Evolutionary conservation across 1,140 invertebrate genomes (phyloP).

Genomic region (Brachionus calyciflorus): DNA sequence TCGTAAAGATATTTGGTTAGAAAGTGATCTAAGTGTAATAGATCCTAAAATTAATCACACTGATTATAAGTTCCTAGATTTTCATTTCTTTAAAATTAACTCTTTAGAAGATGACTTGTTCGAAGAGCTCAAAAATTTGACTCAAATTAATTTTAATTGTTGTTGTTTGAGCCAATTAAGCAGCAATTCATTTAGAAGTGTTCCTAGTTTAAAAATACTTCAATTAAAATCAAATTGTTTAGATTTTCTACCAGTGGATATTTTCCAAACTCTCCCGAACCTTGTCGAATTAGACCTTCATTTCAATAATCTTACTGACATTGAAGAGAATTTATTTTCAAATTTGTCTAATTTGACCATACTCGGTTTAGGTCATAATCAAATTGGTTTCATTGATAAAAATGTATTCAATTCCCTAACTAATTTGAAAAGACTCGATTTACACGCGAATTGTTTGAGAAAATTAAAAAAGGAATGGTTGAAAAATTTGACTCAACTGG

Average conservation of each 20-base stretch:
- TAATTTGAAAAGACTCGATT: neutral
- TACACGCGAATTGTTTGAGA: constrained; percentile 12
- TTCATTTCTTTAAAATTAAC: neutral
- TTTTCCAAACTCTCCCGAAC: constrained; percentile 36
- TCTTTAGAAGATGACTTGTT: neutral
- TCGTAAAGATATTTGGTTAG: neutral
- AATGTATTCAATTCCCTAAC: neutral
- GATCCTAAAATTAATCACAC: neutral
- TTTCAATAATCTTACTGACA: constrained; percentile 25
- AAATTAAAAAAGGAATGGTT: constrained; percentile 29
- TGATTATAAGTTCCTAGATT: neutral
- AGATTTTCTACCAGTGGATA: neutral
- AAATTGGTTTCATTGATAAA: constrained; percentile 17
- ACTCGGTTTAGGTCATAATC: constrained; percentile 44
- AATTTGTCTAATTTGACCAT: constrained; percentile 15
- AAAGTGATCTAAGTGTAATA: neutral
- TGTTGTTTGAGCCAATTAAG: neutral
- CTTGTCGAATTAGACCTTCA: constrained; percentile 41
- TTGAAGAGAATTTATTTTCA: neutral
- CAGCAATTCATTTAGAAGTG: neutral
- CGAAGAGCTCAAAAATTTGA: neutral
- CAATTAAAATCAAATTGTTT: neutral
- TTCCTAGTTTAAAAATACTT: neutral
- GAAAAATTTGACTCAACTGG: neutral
- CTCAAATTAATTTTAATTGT: neutral